These are phyloP conservation scores for Drosophila arawakana DNA, from an alignment of 1,140 invertebrate species.

Conservation along the genomic window DNA sequence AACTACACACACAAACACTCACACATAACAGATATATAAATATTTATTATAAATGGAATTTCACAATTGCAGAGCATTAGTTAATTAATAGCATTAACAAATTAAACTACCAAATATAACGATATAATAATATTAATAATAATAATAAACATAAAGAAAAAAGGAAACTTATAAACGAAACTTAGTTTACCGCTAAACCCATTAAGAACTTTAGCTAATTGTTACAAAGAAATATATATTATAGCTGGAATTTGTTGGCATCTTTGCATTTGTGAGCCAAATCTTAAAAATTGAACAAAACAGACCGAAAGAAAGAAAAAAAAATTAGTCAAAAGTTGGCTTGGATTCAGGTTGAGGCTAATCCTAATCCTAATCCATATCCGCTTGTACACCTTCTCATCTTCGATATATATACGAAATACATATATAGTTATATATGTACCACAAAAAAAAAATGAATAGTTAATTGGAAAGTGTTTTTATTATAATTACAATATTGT, in stretches of 20 bases:
- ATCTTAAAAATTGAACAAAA: not conserved
- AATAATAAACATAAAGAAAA: constrained; percentile 8
- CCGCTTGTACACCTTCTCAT: constrained; percentile 2
- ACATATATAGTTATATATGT: constrained; percentile 3
- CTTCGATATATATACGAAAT: constrained; percentile 5
- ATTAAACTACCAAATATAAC: constrained; percentile 31
- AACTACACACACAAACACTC: not conserved
- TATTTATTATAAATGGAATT: constrained; percentile 22
- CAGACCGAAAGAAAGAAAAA: not conserved
- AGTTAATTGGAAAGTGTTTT: constrained; percentile 19
- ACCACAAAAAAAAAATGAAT: not conserved
- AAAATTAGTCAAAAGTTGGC: constrained; percentile 4
- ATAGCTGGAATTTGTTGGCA: constrained; percentile 28
- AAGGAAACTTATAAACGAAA: constrained; percentile 15
- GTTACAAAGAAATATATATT: constrained; percentile 35
- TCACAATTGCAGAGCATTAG: constrained; percentile 50
- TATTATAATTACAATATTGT: constrained; percentile 34
- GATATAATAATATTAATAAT: constrained; percentile 29
- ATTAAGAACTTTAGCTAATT: constrained; percentile 56
- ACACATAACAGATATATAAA: not conserved
- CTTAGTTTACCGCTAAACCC: not conserved
- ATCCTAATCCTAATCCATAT: not conserved
- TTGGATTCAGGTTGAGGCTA: too few species aligned
- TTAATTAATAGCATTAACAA: constrained; percentile 50
- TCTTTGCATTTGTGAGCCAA: constrained; percentile 9